These are phyloP conservation scores for Alcedo atthis DNA, from an alignment of 2,797 vertebrate genomes.

Conservation along the genomic window DNA sequence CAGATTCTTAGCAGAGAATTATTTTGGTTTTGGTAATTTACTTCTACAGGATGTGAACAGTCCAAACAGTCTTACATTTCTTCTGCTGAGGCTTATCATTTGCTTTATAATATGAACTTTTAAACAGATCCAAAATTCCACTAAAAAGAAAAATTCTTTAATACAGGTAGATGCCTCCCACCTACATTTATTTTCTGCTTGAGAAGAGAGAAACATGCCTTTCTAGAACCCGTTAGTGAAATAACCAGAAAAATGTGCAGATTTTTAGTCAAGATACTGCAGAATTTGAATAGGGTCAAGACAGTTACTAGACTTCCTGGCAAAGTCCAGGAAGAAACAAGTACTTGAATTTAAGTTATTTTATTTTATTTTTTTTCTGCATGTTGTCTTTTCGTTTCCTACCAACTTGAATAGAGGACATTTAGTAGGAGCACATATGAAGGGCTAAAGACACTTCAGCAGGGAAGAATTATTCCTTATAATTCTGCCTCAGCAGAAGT, in stretches of 20 bases:
- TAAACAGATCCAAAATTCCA: background rate
- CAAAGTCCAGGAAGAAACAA: background rate
- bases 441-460: background rate
- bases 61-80: background rate
- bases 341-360: background rate
- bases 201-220: background rate
- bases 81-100: background rate
- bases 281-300: background rate
- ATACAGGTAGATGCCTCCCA: background rate
- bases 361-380: background rate
- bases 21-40: background rate
- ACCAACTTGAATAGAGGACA: background rate
- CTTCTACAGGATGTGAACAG: background rate
- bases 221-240: background rate
- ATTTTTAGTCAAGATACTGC: background rate
- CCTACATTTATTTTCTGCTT: background rate
- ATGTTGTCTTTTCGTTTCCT: background rate
- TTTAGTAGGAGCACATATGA: background rate
- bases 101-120: background rate
- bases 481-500: background rate
- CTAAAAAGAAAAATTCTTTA: background rate
- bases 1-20: background rate
- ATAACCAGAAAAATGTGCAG: background rate
- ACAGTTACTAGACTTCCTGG: background rate
- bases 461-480: background rate